These are phyloP conservation scores for Quadroppia sp. DNA, from an alignment of 2,888 invertebrate species.

Conservation along the genomic window DNA sequence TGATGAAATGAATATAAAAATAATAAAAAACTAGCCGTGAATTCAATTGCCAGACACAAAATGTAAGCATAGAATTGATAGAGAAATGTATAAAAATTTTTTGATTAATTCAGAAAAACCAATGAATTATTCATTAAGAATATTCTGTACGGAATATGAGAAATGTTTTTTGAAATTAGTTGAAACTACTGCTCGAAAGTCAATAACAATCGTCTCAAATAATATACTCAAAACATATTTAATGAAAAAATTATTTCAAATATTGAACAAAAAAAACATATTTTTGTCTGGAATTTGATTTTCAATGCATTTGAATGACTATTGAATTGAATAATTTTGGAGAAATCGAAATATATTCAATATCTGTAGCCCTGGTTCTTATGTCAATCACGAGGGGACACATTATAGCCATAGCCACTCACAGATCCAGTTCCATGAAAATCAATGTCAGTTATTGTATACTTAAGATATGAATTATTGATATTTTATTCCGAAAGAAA, in stretches of 20 bases:
- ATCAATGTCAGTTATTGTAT: constrained; percentile 10
- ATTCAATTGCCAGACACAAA: too few relatives aligned
- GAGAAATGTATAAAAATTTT: neutral
- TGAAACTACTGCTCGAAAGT: neutral
- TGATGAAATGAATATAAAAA: too few relatives aligned
- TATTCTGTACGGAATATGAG: neutral
- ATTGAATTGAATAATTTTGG: neutral
- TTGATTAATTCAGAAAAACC: constrained; percentile 16
- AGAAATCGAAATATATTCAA: too few relatives aligned
- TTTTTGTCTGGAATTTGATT: neutral
- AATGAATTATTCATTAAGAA: constrained; percentile 25
- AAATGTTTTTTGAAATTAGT: constrained; percentile 30
- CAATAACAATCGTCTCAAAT: neutral
- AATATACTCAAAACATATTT: neutral
- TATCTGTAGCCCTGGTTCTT: too few relatives aligned
- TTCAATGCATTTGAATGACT: neutral
- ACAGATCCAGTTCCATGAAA: neutral
- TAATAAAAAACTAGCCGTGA: too few relatives aligned
- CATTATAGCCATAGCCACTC: neutral
- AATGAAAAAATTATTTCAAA: constrained; percentile 11
- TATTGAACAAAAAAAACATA: neutral
- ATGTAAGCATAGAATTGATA: neutral
- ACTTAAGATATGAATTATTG: constrained; percentile 19
- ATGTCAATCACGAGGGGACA: neutral
- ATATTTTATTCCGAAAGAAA: neutral